Evolutionary conservation across 2,113 vertebrate genomes (phyloP), one percentile per base, ranked within the genome.

Genomic region (Rhea pennata): DNA sequence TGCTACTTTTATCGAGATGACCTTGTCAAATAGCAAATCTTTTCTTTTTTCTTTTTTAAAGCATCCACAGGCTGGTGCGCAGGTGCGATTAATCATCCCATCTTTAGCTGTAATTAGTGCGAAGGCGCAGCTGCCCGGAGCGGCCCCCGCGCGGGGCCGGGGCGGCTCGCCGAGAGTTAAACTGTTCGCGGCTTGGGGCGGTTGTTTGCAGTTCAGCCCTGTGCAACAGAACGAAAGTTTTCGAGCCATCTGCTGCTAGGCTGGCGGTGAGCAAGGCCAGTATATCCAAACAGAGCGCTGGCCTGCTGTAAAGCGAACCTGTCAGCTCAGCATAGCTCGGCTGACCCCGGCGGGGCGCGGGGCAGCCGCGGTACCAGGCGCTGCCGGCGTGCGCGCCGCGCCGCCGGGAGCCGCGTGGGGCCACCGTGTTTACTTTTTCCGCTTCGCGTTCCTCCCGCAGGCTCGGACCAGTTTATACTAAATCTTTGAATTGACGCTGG

Each of bases 211-310:
- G 97, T 97, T 96, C 91, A 97, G 95, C 97, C 92, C 97, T 97
- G 93, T 97, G 98, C 98, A 97, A 97, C 98, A 98, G 98, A 98
- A 99, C 98, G 97, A 98, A 99, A 98, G 98, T 98, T 98, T 98
- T 98, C 97, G 97, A 98, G 98, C 99, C 98, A 99, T 99, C 98
- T 99, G 99, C 98, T 99, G 98, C 98, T 98, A 99, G 98, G 99
- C 99, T 99, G 98, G 98, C 98, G 98, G 98, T 98, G 98, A 98
- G 98, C 98, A 98, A 98, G 98, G 98, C 98, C 98, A 97, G 98
- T 97, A 98, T 98, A 98, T 98, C 98, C 98, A 99, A 99, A 99
- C 99, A 99, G 98, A 98, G 98, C 97, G 92, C 92, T 97, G 98
- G 98, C 98, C 98, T 98, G 98, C 98, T 98, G 98, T 98, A 98